A percentile compares a stretch with the other conserved stretches of the same genome.
Evolutionary conservation across 2,797 vertebrate genomes (phyloP).

Genomic region (Threskiornis aethiopicus): DNA sequence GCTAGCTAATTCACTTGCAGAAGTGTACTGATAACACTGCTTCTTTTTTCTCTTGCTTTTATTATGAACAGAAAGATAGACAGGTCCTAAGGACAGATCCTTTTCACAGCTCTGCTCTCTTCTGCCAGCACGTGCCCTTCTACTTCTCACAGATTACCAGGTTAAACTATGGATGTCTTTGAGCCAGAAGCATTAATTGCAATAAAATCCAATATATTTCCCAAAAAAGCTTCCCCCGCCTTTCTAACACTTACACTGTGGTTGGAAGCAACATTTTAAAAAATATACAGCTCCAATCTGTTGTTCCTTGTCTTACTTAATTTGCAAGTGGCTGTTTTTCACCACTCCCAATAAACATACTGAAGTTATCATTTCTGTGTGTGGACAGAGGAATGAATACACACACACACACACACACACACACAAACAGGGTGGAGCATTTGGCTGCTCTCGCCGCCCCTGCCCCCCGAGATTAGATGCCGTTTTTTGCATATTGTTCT

Average conservation of each 20-base stretch:
- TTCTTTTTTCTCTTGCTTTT: slow-evolving; percentile 66
- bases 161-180: slow-evolving; percentile 12
- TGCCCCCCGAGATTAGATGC: background rate
- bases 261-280: slow-evolving; percentile 8
- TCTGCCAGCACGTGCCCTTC: slow-evolving; percentile 81
- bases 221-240: background rate
- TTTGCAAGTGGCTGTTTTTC: slow-evolving; percentile 34
- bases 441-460: background rate
- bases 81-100: slow-evolving; percentile 74
- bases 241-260: background rate
- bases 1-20: slow-evolving; percentile 87
- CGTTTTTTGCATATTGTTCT: slow-evolving; percentile 12
- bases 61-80: slow-evolving; percentile 75
- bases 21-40: slow-evolving; percentile 84
- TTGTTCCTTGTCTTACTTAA: slow-evolving; percentile 36
- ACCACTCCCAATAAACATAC: slow-evolving; percentile 2
- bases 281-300: slow-evolving; percentile 11
- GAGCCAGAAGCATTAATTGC: slow-evolving; percentile 20
- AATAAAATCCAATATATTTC: background rate
- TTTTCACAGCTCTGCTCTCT: slow-evolving; percentile 64
- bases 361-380: background rate
- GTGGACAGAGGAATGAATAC: background rate
- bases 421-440: background rate
- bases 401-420: no score
- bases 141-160: slow-evolving; percentile 52